A percentile compares a stretch with the other conserved stretches of the same genome.
These are phyloP conservation scores for Calcarius lapponicus DNA, from an alignment of 2,797 vertebrate species.

Conservation along the genomic window DNA sequence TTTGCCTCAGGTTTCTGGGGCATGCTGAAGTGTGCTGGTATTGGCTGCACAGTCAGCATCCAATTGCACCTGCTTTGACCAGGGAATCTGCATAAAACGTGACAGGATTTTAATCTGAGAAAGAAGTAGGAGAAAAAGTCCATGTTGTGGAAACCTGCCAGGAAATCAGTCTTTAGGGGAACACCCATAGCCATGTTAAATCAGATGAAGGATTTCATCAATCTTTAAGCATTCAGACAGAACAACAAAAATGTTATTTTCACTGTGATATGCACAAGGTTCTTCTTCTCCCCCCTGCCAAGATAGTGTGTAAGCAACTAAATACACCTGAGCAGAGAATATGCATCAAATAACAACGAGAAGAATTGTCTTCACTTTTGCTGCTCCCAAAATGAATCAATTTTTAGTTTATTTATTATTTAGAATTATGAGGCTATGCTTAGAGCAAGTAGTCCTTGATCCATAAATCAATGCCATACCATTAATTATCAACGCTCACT, in stretches of 20 bases:
- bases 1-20: neutral
- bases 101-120: neutral
- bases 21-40: neutral
- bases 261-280: neutral
- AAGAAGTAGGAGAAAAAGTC: neutral
- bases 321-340: neutral
- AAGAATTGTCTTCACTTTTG: neutral
- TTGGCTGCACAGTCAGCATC: neutral
- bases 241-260: neutral
- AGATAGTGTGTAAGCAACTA: neutral
- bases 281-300: neutral
- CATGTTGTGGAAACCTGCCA: neutral
- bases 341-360: neutral
- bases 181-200: neutral
- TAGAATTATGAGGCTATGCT: slow-evolving; percentile 4
- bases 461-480: slow-evolving; percentile 16
- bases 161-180: neutral
- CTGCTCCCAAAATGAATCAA: neutral
- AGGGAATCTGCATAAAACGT: neutral
- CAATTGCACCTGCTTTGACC: neutral
- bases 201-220: neutral
- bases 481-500: neutral
- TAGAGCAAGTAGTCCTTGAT: neutral
- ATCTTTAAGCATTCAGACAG: neutral
- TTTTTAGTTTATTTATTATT: slow-evolving; percentile 33